Percentiles rank a stretch among this genome's conserved stretches.
Evolutionary conservation across 37 sponge, comb jelly and placozoan species (phyloP).

Genomic region (Cliona cf. orientalis): DNA sequence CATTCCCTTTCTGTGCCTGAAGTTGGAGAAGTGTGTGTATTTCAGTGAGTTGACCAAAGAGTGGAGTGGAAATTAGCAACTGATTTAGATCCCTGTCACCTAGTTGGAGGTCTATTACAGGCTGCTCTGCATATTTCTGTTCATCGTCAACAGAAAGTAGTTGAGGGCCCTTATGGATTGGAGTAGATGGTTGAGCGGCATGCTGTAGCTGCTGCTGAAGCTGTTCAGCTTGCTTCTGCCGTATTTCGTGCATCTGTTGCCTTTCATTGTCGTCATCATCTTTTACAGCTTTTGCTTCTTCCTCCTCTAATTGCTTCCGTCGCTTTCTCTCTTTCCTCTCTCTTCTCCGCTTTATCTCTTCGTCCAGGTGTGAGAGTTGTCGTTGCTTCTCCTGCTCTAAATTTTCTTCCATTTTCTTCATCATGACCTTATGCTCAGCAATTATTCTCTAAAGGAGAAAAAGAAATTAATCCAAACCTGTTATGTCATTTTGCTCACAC

Average conservation of each 20-base stretch:
- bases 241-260: neutral
- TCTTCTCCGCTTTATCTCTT: neutral
- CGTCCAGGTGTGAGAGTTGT: neutral
- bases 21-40: neutral
- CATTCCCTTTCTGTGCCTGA: neutral
- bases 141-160: neutral
- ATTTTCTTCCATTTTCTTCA: neutral
- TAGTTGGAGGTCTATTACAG: neutral
- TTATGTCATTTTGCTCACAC: neutral
- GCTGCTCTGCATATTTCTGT: neutral
- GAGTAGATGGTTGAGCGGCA: neutral
- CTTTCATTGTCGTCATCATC: neutral
- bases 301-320: neutral
- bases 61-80: slow-evolving; percentile 3
- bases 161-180: neutral
- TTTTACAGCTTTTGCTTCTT: neutral
- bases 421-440: slow-evolving; percentile 2
- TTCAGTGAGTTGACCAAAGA: slow-evolving; percentile 3
- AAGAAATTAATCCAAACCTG: neutral
- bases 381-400: neutral
- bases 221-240: neutral
- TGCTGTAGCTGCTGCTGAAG: neutral
- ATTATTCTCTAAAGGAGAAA: slow-evolving; percentile 4
- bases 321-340: slow-evolving; percentile 1
- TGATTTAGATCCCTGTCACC: neutral